These are phyloP conservation scores for Calidris pygmaea DNA, from an alignment of 2,113 vertebrate genomes.

Conservation along the genomic window DNA sequence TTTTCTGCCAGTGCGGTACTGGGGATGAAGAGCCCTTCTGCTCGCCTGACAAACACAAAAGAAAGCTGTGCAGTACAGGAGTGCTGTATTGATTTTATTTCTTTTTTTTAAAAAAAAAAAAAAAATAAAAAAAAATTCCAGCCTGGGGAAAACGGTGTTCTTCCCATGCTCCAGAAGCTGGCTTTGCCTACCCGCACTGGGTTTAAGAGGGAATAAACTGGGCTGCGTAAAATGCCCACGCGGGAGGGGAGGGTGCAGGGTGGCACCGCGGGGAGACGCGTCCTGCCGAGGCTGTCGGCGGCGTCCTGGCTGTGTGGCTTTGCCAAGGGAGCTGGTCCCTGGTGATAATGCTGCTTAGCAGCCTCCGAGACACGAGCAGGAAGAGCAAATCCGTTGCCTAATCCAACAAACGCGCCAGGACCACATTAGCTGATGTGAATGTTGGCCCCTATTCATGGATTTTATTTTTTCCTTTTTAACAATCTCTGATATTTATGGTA, in stretches of 20 bases:
- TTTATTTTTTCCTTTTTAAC: not conserved
- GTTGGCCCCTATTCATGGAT: not conserved
- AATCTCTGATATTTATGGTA: not conserved
- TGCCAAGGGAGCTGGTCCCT: slow-evolving; percentile 36
- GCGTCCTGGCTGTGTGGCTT: not conserved
- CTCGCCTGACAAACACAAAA: slow-evolving; percentile 25
- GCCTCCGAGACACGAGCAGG: not conserved
- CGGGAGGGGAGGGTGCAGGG: not conserved
- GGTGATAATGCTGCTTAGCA: slow-evolving; percentile 21
- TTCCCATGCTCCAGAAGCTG: not conserved
- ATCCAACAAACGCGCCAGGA: not conserved
- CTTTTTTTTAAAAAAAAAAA: not conserved
- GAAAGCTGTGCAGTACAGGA: not conserved
- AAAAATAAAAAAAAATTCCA: not conserved
- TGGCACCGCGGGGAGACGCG: not conserved
- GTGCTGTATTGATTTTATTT: not conserved
- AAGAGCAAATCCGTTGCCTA: slow-evolving; percentile 31
- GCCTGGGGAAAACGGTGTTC: not conserved
- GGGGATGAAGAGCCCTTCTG: slow-evolving; percentile 27
- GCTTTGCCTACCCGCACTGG: not conserved
- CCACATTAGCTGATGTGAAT: not conserved
- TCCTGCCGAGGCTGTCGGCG: not conserved
- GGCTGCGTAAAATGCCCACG: not conserved
- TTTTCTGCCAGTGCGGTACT: not conserved
- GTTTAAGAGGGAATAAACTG: not conserved